phyloP scores from a whole-genome alignment of 2,888 invertebrate genomes.

The Toxonevra muliebris region DNA sequence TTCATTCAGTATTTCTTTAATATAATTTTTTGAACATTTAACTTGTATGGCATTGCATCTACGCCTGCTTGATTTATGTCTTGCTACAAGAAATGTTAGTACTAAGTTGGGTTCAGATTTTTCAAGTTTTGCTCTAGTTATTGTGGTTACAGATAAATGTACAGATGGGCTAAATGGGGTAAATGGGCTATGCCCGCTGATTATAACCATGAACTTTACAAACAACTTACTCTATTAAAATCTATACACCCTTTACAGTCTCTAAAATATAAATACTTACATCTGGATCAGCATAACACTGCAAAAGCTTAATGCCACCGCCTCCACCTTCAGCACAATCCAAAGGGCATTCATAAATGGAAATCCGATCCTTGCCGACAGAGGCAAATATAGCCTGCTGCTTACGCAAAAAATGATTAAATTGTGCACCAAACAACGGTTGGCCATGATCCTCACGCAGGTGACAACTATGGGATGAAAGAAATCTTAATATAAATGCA shows the following conservation, averaged over 20 bases:
- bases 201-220: too few species aligned
- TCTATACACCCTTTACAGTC: background rate
- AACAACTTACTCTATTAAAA: too few species aligned
- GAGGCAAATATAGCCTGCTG: constrained; percentile 92
- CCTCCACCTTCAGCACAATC: constrained; percentile 22
- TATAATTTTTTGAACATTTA: too few species aligned
- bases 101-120: too few species aligned
- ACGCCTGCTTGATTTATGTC: too few species aligned
- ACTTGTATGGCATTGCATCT: too few species aligned
- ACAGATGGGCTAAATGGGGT: too few species aligned
- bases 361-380: constrained; percentile 92
- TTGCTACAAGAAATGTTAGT: too few species aligned
- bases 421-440: constrained; percentile 92
- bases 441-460: constrained; percentile 93
- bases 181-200: background rate
- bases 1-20: too few species aligned
- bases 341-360: constrained; percentile 87
- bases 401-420: constrained; percentile 86
- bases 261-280: constrained; percentile 65
- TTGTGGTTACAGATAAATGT: too few species aligned
- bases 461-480: constrained; percentile 70
- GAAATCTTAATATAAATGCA: background rate
- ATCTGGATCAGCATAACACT: constrained; percentile 94
- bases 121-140: too few species aligned
- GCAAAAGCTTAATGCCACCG: constrained; percentile 76